Conservation (phyloP, 2,113 vertebrate genomes). For the Hippocampus guttulatus region DNA sequence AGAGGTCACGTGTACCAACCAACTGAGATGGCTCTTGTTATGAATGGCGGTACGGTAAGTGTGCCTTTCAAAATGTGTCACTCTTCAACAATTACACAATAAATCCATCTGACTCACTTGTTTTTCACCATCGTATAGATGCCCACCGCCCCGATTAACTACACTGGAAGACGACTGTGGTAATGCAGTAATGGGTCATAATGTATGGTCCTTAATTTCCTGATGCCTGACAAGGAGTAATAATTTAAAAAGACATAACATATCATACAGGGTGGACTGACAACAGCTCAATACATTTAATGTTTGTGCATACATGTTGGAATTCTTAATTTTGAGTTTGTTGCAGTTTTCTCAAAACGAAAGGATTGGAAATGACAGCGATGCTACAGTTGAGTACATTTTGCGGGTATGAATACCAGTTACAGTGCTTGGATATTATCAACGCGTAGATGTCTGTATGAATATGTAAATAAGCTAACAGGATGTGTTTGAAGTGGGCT, state of each 20-base stretch:
- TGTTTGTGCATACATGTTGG: conserved; percentile 24
- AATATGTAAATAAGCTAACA: conserved; percentile 14
- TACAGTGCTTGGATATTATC: conserved; percentile 19
- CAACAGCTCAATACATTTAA: conserved; percentile 14
- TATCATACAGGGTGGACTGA: conserved; percentile 15
- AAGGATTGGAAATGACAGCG: conserved; percentile 13
- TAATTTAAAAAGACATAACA: conserved; percentile 9
- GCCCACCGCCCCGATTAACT: conserved; percentile 94
- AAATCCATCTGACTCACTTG: background rate
- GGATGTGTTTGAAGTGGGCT: background rate
- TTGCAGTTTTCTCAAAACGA: conserved; percentile 9
- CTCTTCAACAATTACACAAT: background rate
- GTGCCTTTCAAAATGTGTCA: background rate
- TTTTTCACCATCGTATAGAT: conserved; percentile 75
- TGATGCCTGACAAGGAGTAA: conserved; percentile 16
- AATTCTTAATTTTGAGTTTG: background rate
- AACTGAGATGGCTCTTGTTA: conserved; percentile 96
- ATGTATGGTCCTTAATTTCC: conserved; percentile 6
- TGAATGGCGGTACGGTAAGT: conserved; percentile 95
- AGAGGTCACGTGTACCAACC: conserved; percentile 98
- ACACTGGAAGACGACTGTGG: conserved; percentile 94
- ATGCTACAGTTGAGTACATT: background rate
- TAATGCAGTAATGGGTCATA: conserved; percentile 62
- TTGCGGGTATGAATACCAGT: background rate
- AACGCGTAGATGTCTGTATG: background rate